Percentiles rank a stretch among this genome's conserved stretches.
These are phyloP conservation scores for Andrena camellia DNA, from an alignment of 2,888 invertebrate genomes.

Conservation along the genomic window DNA sequence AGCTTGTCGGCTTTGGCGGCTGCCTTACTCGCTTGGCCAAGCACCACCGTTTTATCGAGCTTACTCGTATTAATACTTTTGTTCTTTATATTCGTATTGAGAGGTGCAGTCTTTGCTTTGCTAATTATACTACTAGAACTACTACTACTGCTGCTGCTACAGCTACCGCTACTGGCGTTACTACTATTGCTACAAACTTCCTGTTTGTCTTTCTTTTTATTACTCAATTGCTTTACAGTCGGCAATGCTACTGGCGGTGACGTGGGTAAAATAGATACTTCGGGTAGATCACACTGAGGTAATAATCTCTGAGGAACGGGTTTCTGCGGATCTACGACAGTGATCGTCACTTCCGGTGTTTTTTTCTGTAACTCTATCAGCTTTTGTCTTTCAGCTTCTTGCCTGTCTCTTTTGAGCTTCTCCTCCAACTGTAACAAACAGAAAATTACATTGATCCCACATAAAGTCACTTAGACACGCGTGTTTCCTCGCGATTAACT, in stretches of 20 bases:
- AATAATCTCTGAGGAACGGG: slow-evolving; percentile 77
- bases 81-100: slow-evolving; percentile 61
- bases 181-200: slow-evolving; percentile 68
- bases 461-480: background rate
- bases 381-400: slow-evolving; percentile 83
- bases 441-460: slow-evolving; percentile 4
- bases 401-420: slow-evolving; percentile 83
- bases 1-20: slow-evolving; percentile 65
- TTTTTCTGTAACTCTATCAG: slow-evolving; percentile 84
- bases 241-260: slow-evolving; percentile 69
- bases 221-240: slow-evolving; percentile 66
- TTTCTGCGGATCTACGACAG: slow-evolving; percentile 84
- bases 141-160: slow-evolving; percentile 54
- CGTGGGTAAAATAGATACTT: slow-evolving; percentile 83
- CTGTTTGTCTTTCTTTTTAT: slow-evolving; percentile 73
- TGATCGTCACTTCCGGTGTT: slow-evolving; percentile 85
- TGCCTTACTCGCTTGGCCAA: slow-evolving; percentile 58
- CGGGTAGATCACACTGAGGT: slow-evolving; percentile 80
- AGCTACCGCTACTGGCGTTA: slow-evolving; percentile 64
- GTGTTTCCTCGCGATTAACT: background rate
- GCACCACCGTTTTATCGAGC: slow-evolving; percentile 49
- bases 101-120: slow-evolving; percentile 65
- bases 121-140: slow-evolving; percentile 65
- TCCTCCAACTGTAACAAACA: slow-evolving; percentile 83
- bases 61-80: slow-evolving; percentile 65